phyloP scores from a whole-genome alignment of 2,888 invertebrate genomes.

The Hydraecia micacea region DNA sequence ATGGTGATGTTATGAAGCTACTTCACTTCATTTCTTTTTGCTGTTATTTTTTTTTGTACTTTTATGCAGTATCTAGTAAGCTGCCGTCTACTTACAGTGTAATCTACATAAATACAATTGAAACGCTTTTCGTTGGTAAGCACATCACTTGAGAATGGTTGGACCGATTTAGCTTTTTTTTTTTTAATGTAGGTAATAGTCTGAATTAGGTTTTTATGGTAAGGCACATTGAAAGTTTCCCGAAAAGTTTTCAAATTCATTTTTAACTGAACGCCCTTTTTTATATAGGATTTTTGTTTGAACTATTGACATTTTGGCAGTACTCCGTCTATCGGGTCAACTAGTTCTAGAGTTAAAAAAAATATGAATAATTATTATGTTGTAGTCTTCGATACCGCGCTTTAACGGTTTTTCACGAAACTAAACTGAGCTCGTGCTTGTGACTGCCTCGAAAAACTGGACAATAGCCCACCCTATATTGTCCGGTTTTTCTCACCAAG shows the following conservation, averaged over 20 bases:
- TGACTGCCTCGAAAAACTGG: background rate
- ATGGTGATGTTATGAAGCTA: constrained; percentile 36
- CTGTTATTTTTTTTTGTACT: background rate
- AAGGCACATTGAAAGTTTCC: no score
- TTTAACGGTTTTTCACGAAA: no score
- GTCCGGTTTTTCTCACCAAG: background rate
- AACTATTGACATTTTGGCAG: background rate
- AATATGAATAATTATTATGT: background rate
- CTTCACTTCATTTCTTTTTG: background rate
- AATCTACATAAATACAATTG: background rate
- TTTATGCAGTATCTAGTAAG: background rate
- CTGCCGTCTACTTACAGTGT: background rate
- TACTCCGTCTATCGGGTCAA: background rate
- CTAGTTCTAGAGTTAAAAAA: background rate
- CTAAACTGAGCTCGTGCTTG: no score
- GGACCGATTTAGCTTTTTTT: background rate
- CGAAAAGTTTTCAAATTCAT: no score
- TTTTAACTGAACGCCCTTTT: background rate
- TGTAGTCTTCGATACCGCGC: no score
- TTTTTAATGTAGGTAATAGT: no score
- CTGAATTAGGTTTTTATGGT: no score
- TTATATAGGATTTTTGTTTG: background rate
- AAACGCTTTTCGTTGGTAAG: background rate
- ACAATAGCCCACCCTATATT: background rate
- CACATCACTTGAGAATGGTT: background rate